phyloP scores from a whole-genome alignment of 2,888 invertebrate genomes.

The Erebia palarica region DNA sequence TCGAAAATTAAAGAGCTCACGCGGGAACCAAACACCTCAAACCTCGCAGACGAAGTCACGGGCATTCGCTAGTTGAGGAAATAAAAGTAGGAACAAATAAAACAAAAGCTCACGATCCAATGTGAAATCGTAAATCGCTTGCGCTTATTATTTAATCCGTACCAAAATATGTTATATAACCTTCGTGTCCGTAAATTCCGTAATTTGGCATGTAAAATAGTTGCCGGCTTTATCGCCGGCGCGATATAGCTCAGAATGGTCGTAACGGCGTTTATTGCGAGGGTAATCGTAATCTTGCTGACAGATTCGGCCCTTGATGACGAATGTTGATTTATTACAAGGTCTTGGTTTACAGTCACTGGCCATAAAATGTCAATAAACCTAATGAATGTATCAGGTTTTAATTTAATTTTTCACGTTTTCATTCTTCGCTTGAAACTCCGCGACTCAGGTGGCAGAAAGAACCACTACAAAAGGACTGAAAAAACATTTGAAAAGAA shows the following conservation, averaged over 20 bases:
- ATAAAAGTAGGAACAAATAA: too few species aligned
- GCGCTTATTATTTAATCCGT: slow-evolving; percentile 40
- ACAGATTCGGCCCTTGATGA: slow-evolving; percentile 21
- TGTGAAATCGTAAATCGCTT: slow-evolving; percentile 29
- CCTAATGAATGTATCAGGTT: too few species aligned
- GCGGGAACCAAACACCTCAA: too few species aligned
- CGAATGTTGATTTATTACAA: slow-evolving; percentile 28
- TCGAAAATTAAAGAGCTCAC: too few species aligned
- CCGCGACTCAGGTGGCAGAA: too few species aligned
- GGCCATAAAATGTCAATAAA: not conserved
- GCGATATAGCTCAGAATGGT: slow-evolving; percentile 51
- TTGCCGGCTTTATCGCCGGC: slow-evolving; percentile 44
- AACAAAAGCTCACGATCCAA: not conserved
- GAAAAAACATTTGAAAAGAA: too few species aligned
- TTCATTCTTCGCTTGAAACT: too few species aligned
- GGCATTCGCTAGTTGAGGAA: too few species aligned
- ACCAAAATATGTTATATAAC: slow-evolving; percentile 59
- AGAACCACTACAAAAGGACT: too few species aligned
- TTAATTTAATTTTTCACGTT: too few species aligned
- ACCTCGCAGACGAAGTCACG: too few species aligned
- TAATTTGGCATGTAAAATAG: slow-evolving; percentile 44
- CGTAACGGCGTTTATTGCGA: slow-evolving; percentile 25
- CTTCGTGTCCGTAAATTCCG: slow-evolving; percentile 44
- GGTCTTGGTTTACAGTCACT: not conserved
- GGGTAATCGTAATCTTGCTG: slow-evolving; percentile 33